phyloP scores from a whole-genome alignment of 2,797 vertebrate genomes.

The Gambusia yucatana region DNA sequence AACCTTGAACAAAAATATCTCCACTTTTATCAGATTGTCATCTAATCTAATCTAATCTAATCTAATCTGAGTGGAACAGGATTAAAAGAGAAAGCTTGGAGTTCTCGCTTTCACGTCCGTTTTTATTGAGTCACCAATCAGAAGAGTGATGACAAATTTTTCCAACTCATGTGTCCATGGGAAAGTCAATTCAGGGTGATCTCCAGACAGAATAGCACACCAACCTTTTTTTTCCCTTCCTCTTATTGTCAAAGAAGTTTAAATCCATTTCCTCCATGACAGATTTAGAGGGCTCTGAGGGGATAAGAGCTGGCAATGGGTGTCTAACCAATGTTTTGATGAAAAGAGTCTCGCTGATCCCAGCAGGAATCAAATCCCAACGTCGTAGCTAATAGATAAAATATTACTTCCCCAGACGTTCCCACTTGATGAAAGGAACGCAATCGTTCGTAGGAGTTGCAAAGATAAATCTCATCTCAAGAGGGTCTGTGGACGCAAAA shows the following conservation, averaged over 20 bases:
- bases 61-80: not conserved
- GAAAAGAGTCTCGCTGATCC: not conserved
- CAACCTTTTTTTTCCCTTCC: not conserved
- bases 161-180: not conserved
- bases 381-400: not conserved
- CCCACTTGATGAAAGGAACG: not conserved
- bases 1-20: not conserved
- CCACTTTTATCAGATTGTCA: not conserved
- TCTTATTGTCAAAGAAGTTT: slow-evolving; percentile 1
- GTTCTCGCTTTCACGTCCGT: not conserved
- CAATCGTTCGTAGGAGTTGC: not conserved
- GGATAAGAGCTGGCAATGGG: not conserved
- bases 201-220: not conserved
- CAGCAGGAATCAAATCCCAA: not conserved
- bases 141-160: not conserved
- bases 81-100: not conserved
- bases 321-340: slow-evolving; percentile 4
- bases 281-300: not conserved
- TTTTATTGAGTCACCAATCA: not conserved
- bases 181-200: not conserved
- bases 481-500: not conserved
- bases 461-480: not conserved
- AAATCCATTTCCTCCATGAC: not conserved
- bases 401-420: not conserved
- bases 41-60: not conserved